Percentiles rank a stretch among this genome's conserved stretches.
These are phyloP conservation scores for Sarcophaga carnaria DNA, from an alignment of 2,888 invertebrate genomes.

Conservation along the genomic window DNA sequence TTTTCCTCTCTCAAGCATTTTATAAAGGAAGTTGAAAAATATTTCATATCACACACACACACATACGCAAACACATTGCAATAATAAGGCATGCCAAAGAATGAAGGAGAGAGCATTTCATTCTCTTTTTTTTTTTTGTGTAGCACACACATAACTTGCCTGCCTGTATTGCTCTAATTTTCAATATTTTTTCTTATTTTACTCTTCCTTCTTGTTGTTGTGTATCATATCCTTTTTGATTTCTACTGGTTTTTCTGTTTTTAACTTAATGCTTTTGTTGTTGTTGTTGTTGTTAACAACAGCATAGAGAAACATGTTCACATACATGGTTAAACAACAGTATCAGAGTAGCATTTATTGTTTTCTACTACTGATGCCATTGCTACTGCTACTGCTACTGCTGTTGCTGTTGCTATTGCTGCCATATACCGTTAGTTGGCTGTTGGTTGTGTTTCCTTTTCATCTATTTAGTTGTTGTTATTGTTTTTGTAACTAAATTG, in stretches of 20 bases:
- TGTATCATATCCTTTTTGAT: slow-evolving; percentile 2
- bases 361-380: not conserved
- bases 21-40: not conserved
- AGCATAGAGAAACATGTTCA: not conserved
- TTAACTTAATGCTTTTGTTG: not conserved
- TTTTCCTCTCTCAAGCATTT: not conserved
- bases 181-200: not conserved
- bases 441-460: not conserved
- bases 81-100: not conserved
- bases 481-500: slow-evolving; percentile 24
- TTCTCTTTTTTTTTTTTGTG: not conserved
- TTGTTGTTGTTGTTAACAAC: not conserved
- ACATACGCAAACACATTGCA: not conserved
- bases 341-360: slow-evolving; percentile 10
- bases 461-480: not conserved
- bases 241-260: slow-evolving; percentile 15
- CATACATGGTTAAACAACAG: not conserved
- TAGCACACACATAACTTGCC: not conserved
- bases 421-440: slow-evolving; percentile 1
- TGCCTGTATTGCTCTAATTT: slow-evolving; percentile 48
- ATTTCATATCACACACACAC: not conserved
- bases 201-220: not conserved
- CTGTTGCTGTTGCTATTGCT: not conserved
- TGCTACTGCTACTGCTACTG: not conserved
- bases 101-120: not conserved